phyloP scores from a whole-genome alignment of 35 echinoderm and acorn worm genomes.

The Eucidaris tribuloides region DNA sequence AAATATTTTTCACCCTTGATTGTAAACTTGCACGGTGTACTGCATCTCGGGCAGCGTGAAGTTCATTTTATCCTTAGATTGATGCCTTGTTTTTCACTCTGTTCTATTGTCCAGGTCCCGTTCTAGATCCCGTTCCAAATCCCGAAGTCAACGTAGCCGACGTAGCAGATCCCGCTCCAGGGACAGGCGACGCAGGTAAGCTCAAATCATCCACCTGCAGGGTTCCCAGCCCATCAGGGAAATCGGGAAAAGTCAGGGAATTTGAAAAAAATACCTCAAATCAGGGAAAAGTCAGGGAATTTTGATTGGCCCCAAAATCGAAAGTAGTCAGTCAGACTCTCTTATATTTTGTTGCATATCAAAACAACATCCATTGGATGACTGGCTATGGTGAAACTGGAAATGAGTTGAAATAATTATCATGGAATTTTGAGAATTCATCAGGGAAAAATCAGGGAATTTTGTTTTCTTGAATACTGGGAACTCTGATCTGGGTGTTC shows the following conservation, averaged over 20 bases:
- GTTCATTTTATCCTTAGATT: not conserved
- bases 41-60: not conserved
- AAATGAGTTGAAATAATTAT: too few species aligned
- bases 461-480: too few species aligned
- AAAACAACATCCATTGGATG: too few species aligned
- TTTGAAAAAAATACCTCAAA: not conserved
- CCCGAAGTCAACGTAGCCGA: conserved; percentile 35
- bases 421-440: too few species aligned
- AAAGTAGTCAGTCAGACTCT: not conserved
- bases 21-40: not conserved
- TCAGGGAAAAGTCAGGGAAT: not conserved
- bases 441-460: too few species aligned
- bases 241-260: not conserved
- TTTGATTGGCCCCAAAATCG: too few species aligned
- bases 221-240: not conserved
- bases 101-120: conserved; percentile 15
- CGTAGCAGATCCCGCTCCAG: conserved; percentile 22
- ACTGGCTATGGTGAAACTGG: too few species aligned
- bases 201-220: not conserved
- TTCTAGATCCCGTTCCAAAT: conserved; percentile 46
- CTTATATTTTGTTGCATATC: not conserved
- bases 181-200: conserved; percentile 44
- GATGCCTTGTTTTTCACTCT: not conserved
- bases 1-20: not conserved
- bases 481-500: too few species aligned